Evolutionary conservation across 1,140 invertebrate genomes (phyloP).

Genomic region (Anastrepha ludens): DNA sequence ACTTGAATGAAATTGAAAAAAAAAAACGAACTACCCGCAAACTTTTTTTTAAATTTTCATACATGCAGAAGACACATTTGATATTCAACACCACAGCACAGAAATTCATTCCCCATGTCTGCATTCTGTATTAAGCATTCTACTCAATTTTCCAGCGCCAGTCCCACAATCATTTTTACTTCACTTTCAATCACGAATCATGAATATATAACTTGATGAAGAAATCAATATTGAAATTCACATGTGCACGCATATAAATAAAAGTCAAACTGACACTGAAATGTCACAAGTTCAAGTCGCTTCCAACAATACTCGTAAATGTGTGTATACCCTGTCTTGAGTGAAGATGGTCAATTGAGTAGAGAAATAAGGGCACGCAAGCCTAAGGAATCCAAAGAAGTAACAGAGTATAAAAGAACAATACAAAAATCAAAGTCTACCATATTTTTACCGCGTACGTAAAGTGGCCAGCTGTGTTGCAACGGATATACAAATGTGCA

Average conservation of each 20-base stretch:
- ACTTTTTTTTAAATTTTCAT: too few species aligned
- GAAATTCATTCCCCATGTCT: neutral
- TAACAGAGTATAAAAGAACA: neutral
- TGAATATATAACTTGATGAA: slow-evolving; percentile 34
- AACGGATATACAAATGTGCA: neutral
- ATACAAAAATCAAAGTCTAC: slow-evolving; percentile 19
- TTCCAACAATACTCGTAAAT: neutral
- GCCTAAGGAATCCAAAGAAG: neutral
- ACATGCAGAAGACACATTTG: neutral
- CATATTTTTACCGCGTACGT: neutral
- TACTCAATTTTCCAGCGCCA: slow-evolving; percentile 11
- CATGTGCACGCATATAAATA: neutral
- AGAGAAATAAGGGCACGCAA: neutral
- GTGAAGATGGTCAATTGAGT: neutral
- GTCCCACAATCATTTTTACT: neutral
- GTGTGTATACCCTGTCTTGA: neutral
- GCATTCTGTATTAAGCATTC: neutral
- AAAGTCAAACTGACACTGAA: slow-evolving; percentile 35
- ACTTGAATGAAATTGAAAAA: too few species aligned
- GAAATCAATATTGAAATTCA: slow-evolving; percentile 26
- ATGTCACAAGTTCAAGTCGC: slow-evolving; percentile 36
- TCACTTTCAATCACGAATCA: neutral
- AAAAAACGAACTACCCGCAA: too few species aligned
- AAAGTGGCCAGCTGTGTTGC: neutral
- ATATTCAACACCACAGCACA: neutral